These are phyloP conservation scores for Actenoides hombroni DNA, from an alignment of 2,113 vertebrate species.

Conservation along the genomic window DNA sequence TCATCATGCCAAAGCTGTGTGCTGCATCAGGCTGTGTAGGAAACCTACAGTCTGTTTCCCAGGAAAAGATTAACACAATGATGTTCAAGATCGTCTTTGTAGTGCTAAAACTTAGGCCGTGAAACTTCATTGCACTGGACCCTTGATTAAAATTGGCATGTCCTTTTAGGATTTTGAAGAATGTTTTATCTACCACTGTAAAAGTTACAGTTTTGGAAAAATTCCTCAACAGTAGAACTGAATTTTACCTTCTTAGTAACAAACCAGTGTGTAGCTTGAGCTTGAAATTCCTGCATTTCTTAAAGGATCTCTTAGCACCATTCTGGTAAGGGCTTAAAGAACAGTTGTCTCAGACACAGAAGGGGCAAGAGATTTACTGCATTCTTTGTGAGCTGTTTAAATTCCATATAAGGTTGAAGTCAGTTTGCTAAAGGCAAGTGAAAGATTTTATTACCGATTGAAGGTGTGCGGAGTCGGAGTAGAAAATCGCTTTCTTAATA, in stretches of 20 bases:
- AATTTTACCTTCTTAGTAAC: neutral
- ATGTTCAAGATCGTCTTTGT: neutral
- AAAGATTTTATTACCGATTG: neutral
- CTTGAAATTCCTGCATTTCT: constrained; percentile 37
- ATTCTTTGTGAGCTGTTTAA: constrained; percentile 28
- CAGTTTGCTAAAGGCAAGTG: neutral
- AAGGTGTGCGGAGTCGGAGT: neutral
- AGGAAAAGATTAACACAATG: neutral
- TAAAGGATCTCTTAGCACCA: neutral
- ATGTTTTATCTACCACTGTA: neutral
- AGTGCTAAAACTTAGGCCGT: neutral
- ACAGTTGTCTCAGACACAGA: neutral
- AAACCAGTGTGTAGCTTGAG: neutral
- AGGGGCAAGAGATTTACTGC: constrained; percentile 3
- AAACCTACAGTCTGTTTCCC: neutral
- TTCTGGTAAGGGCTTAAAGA: constrained; percentile 1
- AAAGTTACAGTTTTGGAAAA: neutral
- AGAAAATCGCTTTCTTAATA: neutral
- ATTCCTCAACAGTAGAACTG: neutral
- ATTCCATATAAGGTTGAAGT: constrained; percentile 6
- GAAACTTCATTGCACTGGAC: neutral
- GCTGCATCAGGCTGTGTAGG: neutral
- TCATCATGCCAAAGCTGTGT: neutral
- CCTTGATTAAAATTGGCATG: neutral
- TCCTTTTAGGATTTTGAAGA: neutral